Base-by-base conservation (phyloP, 2,888 invertebrate genomes). In the Syrphus vitripennis region DNA sequence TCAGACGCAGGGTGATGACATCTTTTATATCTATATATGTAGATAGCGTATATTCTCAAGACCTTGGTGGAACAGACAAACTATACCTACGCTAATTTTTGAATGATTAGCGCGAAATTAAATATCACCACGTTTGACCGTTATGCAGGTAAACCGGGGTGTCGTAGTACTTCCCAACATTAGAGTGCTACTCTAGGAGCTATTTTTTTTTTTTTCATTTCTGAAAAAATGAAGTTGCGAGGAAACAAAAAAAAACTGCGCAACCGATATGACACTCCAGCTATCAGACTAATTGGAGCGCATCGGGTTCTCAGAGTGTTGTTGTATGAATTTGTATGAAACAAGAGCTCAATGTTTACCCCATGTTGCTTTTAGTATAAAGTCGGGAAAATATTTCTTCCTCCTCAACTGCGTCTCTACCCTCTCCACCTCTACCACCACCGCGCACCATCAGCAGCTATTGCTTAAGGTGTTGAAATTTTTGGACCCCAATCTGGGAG, bases 281-380 rank as follows among this genome's bases (percentile, higher is more conserved):
- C n/a, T n/a, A n/a, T n/a, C n/a, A 61, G 74, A 78, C 86, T 86
- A 86, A 86, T 86, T 86, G 86, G 86, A 86, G 86, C 86, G 86
- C 86, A 86, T 86, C 86, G 86, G 29, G 63, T 65, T 48, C 40
- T 59, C 14, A 67, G 31, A 21, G 59, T 71, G 45, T 57, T 45
- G 42, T 50, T 76, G 40, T 26, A 14, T 45, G 16, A 9, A 16
- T 31, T 9, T 24, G n/a, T 24, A 21, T 40, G 59, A 61, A 61
- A 74, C 70, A 24, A 24, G 69, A 50, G 50, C 10, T 14, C 26
- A 12, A 24, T 48, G 48, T 57, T 4, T 69, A 29, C 26, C 61
- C 24, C 67, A 40, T 57, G 37, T 12, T 31, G 80, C n/a, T n/a
- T 59, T 50, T 26, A 53, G 37, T 55, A 71, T 65, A 61, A 24